Percentiles rank a stretch among this genome's conserved stretches.
Conservation (phyloP, 2,888 invertebrate genomes). For the Oxyteleia sp. region DNA sequence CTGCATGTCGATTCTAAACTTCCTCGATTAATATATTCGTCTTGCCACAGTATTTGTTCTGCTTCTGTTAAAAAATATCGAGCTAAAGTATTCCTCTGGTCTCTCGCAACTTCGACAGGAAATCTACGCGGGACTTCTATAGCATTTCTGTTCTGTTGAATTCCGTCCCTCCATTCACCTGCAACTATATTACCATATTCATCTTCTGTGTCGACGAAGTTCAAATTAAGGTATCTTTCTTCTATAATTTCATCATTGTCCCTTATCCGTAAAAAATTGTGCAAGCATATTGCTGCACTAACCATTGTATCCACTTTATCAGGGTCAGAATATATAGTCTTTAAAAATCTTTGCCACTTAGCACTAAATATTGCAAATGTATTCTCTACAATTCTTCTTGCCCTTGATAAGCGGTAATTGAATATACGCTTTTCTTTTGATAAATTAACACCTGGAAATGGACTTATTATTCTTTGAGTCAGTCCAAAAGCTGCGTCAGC, state of each 20-base stretch:
- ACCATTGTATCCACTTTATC: constrained; percentile 44
- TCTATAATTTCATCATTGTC: constrained; percentile 3
- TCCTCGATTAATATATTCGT: constrained; percentile 29
- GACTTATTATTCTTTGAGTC: constrained; percentile 44
- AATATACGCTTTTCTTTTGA: constrained; percentile 37
- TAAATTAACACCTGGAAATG: constrained; percentile 47
- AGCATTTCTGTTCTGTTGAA: constrained; percentile 2
- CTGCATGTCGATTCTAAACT: no score
- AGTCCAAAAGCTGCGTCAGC: constrained; percentile 41
- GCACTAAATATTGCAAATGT: constrained; percentile 51
- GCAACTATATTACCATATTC: constrained; percentile 3
- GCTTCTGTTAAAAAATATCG: constrained; percentile 32
- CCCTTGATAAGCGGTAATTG: constrained; percentile 62
- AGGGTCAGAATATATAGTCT: constrained; percentile 14
- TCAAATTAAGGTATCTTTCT: constrained; percentile 2
- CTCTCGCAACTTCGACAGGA: no score
- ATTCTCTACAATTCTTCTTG: constrained; percentile 56
- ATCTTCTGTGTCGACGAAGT: constrained; percentile 24
- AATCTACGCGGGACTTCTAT: no score
- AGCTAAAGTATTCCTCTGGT: no score
- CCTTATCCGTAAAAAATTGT: constrained; percentile 39
- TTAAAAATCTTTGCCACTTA: constrained; percentile 41
- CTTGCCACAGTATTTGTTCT: constrained; percentile 45
- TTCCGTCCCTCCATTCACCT: no score
- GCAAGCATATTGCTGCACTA: constrained; percentile 36